Evolutionary conservation across 2,888 invertebrate species (phyloP), one percentile per base, ranked within the genome.

Genomic region (Drymonia ruficornis): DNA sequence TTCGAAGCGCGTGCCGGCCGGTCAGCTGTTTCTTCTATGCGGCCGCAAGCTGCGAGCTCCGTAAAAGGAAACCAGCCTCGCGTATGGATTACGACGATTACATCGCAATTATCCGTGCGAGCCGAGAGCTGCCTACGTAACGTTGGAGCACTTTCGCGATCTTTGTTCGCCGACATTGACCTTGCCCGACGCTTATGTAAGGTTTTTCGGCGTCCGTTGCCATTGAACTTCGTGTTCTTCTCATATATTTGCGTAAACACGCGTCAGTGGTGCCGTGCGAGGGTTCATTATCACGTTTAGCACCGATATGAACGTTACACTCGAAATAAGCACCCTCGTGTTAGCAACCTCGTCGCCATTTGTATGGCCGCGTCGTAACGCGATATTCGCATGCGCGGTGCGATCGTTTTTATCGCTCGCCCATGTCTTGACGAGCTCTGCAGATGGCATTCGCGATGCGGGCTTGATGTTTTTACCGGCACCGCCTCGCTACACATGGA

Each of bases 11-110:
- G 91, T 90, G 91, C 91, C 83, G 80, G 64, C 80, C 83, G 84
- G 84, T 91, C 91, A 92, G 91, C 90, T 92, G 91, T 89, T 86
- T 89, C 86, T 89, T 86, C 89, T 89, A 89, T 86, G 86, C 77
- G 83, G 77, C 76, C 78, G 80, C 91, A 89, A 90, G 91, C 91
- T 91, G 91, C 87, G 80, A 80, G 79, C 78, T 75, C 90, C 91
- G 80, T 91, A 88, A 81, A 92, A 81, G 91, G 91, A 88, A 91
- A 89, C 89, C 77, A 77, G 88, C 70, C 83, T 78, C 67, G 83
- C 76, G 87, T 90, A 88, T 87, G 90, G 88, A 91, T 91, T 91
- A 91, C 91, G 84, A 53, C 85, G 88, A 91, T 92, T 91, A 91
- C 89, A 86, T 86, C 83, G 90, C 89, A 89, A 91, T 91, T 90